Base-by-base conservation (phyloP, 2,797 vertebrate species). In the Valencia hispanica region DNA sequence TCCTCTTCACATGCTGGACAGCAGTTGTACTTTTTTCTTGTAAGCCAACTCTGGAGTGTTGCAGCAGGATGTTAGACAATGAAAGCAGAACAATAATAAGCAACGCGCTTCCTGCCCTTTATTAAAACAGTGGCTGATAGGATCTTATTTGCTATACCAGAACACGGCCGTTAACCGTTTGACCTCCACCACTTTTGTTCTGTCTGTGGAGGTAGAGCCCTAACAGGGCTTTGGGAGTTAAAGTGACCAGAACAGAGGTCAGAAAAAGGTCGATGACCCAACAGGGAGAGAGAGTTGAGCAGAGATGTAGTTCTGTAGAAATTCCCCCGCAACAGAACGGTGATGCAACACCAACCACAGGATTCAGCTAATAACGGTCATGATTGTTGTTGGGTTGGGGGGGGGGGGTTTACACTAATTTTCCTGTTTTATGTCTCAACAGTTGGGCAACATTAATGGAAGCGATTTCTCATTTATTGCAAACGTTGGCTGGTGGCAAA, bases 51-150 rank as follows among this genome's bases (percentile, higher is more conserved):
- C 27, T 20, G 69, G 81, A 82, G 76, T 79, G 81, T 75, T 84
- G 77, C 81, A 65, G 53, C 81, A 90, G 90, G 86, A 92, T 89
- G 84, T 78, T 55, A 75, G 57, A 91, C 89, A 93, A 91, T 85
- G 74, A 79, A 81, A 70, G 59, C 72, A 70, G 50, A 86, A 88
- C 73, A 83, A 89, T 84, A 86, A 87, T 86, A 73, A 15, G 39
- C 77, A 77, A 74, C 55, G 32, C 20, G 41, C 84, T 90, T 88
- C 83, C 84, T 89, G 82, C 85, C 66, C 10, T 10, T 41, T 75
- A 75, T 79, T 48, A 53, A 34, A 70, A 80, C 51, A 57, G 61
- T n/a, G 10, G 5, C 68, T n/a, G n/a, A n/a, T n/a, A n/a, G n/a
- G n/a, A 43, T 43, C 39, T 27, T 27, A 15, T 68, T 3, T 68